A percentile compares a stretch with the other conserved stretches of the same genome.
phyloP scores from a whole-genome alignment of 2,797 vertebrate species.

The Peromyscus attwateri region DNA sequence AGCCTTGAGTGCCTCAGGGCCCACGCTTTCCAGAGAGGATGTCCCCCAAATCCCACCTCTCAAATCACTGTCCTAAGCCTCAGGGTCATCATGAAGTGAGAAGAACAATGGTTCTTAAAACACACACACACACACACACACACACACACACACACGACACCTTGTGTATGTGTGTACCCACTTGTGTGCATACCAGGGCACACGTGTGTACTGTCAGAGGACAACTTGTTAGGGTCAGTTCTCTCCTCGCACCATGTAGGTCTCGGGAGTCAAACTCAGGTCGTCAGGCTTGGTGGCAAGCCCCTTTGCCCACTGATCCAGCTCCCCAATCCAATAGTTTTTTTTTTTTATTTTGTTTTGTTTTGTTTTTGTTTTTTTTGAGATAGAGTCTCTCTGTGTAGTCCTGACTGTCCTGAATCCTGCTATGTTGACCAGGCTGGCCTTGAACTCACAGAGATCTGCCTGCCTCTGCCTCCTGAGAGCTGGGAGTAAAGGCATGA shows the following conservation, averaged over 20 bases:
- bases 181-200: neutral
- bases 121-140: neutral
- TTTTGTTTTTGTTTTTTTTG: neutral
- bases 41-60: too few relatives aligned
- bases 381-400: neutral
- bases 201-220: neutral
- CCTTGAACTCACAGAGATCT: neutral
- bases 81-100: neutral
- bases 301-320: neutral
- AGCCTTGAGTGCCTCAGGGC: neutral
- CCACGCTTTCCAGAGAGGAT: neutral
- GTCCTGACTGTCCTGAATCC: neutral
- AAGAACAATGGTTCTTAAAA: neutral
- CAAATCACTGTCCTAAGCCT: neutral
- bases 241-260: neutral
- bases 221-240: too few relatives aligned
- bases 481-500: neutral
- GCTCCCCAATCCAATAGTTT: neutral
- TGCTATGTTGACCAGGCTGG: neutral
- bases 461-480: neutral
- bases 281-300: neutral
- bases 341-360: too few relatives aligned
- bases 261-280: too few relatives aligned
- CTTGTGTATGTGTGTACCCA: too few relatives aligned
- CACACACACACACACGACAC: neutral